Percentiles rank a stretch among this genome's conserved stretches.
Conservation (phyloP, 2,888 invertebrate species). For the Drosophila paranaensis region DNA sequence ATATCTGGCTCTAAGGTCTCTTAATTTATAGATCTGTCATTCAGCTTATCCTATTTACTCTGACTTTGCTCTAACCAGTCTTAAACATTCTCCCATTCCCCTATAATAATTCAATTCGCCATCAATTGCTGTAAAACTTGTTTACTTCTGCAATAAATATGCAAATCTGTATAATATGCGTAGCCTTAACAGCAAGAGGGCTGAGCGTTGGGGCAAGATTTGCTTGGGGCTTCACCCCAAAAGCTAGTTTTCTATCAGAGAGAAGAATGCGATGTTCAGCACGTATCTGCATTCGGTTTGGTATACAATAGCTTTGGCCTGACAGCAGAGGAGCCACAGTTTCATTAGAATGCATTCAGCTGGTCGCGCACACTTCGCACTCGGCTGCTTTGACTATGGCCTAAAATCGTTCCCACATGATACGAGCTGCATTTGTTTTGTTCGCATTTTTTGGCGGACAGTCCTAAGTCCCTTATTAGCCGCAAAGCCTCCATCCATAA, state of each 20-base stretch:
- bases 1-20: no score
- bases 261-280: conserved; percentile 42
- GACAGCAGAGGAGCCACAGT: conserved; percentile 24
- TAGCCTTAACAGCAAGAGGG: conserved; percentile 11
- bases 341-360: conserved; percentile 2
- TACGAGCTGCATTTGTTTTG: not conserved
- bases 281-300: conserved; percentile 43
- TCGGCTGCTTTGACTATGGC: conserved; percentile 37
- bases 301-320: conserved; percentile 46
- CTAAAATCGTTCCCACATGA: not conserved
- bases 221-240: conserved; percentile 21
- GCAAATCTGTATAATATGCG: conserved; percentile 8
- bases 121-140: conserved; percentile 5
- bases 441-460: conserved; percentile 12
- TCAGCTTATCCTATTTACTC: no score
- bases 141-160: not conserved
- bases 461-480: no score
- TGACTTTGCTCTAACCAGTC: no score
- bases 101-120: conserved; percentile 30
- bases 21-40: no score
- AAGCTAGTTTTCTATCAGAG: not conserved
- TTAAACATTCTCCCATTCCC: not conserved
- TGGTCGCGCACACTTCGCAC: conserved; percentile 2
- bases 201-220: conserved; percentile 4
- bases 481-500: not conserved